phyloP scores from a whole-genome alignment of 2,113 vertebrate species.

The Alligator sinensis region DNA sequence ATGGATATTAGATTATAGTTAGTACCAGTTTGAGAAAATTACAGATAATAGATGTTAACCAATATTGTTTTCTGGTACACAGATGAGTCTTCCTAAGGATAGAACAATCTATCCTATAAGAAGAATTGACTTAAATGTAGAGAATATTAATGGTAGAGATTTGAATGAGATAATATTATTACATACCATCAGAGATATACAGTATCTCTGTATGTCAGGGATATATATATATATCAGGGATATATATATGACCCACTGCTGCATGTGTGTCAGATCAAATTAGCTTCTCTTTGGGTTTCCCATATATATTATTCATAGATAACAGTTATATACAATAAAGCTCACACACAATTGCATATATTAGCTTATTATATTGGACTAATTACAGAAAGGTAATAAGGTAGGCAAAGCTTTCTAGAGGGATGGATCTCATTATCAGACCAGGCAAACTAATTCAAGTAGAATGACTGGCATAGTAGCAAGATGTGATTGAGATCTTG shows the following conservation, averaged over 20 bases:
- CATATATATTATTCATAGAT: background rate
- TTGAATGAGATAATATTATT: conserved; percentile 26
- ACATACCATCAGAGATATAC: background rate
- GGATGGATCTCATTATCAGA: background rate
- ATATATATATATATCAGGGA: too few relatives aligned
- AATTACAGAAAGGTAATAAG: background rate
- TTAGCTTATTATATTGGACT: background rate
- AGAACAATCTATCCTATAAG: background rate
- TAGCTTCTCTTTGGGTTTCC: background rate
- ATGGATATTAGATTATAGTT: background rate
- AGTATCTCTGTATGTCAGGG: too few relatives aligned
- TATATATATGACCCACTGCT: background rate
- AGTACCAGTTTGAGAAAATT: background rate
- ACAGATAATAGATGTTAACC: background rate
- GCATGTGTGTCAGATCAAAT: background rate
- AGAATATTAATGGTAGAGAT: conserved; percentile 8
- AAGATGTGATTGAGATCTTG: background rate
- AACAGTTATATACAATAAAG: conserved; percentile 17
- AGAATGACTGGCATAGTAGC: background rate
- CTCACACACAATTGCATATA: background rate
- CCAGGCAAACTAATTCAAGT: background rate
- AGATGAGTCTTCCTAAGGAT: background rate
- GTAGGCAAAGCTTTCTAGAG: background rate
- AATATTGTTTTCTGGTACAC: background rate
- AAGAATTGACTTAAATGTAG: conserved; percentile 28